Base-by-base conservation (phyloP, 92 coral and sea anemone species). In the Siderastrea siderea region DNA sequence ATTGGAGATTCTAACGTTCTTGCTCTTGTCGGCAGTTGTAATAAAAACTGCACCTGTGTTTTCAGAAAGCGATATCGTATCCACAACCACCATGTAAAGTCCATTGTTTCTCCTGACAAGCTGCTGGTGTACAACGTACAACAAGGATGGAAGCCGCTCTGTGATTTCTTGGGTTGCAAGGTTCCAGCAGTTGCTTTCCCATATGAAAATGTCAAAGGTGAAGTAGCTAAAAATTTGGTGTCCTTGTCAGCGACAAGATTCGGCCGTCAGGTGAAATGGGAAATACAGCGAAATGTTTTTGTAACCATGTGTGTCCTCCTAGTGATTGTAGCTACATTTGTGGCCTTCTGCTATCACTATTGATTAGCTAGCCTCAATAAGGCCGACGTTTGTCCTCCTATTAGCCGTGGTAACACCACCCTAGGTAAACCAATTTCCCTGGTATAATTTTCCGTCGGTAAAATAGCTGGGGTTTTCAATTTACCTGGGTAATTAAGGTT, bases 121-220 rank as follows among this genome's bases (percentile, higher is more conserved):
- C 77, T 91, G 43, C 67, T 91, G 66, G 75, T 86, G 15, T 91
- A 80, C 68, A 77, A 68, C 6, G 91, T 91, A 15, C 72, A 81
- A 11, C 88, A 91, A 71, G 94, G 94, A 66, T 91, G 94, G 91
- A 69, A 91, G 54, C 91, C 94, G 7, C 54, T 91, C 77, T 91
- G 94, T 70, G 77, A 81, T 51, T 91, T 91, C 77, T 74, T 87
- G 71, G 91, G 94, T 6, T 65, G 73, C 80, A 47, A 75, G 43
- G 61, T 86, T 14, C 94, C 94, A 12, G 53, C 65, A 46, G 61
- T 85, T 45, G 68, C 75, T 15, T 91, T 86, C 47, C 91, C 94
- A 38, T 85, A 91, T 61, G 78, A 79, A 65, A 91, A 91, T 76
- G 15, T 88, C 65, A 84, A 65, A 58, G 95, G 87, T 15, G 74